Base-by-base conservation (phyloP, 2,113 vertebrate species). In the Pelvicachromis taeniatus region DNA sequence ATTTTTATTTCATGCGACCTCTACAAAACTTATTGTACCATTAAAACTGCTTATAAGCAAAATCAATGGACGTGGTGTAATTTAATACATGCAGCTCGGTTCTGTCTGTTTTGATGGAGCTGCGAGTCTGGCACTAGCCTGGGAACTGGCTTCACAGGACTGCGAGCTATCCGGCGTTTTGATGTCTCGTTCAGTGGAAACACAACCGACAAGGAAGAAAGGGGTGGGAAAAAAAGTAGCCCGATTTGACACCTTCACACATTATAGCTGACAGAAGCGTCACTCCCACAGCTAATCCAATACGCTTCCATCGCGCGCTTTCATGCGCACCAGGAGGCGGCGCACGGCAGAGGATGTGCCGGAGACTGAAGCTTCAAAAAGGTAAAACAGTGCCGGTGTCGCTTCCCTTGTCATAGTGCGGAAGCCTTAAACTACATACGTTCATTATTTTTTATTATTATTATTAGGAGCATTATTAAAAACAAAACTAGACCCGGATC, bases 201-300 rank as follows among this genome's bases (percentile, higher is more conserved):
- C 40, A 48, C 61, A 70, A 70, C 35, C 82, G 86, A 89, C 70
- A 87, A 87, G 88, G 90, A 92, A 90, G 78, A 12, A 81, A 58
- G 56, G 23, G 40, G 23, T 65, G 33, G 59, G 33, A 38, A 65
- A 38, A 70, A 52, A 82, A 77, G 77, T 65, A 80, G 83, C 21
- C 75, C 17, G 77, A 81, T 91, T 91, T 90, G 86, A 90, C 93
- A 94, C 94, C 91, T 94, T 84, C 23, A 59, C 85, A 80, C 90
- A 87, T 90, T 55, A 70, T 26, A 85, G 78, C 58, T 75, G 86
- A 70, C 84, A 80, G 82, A 83, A 79, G 80, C 70, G 78, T 84
- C 87, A 90, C 93, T 91, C 52, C 81, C 2, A 38, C 68, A 55
- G 70, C 29, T 35, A n/a, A 56, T 35, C 81, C 91, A 95, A 94